Base-by-base conservation (phyloP, 2,888 invertebrate genomes). In the Dynastes grantii region DNA sequence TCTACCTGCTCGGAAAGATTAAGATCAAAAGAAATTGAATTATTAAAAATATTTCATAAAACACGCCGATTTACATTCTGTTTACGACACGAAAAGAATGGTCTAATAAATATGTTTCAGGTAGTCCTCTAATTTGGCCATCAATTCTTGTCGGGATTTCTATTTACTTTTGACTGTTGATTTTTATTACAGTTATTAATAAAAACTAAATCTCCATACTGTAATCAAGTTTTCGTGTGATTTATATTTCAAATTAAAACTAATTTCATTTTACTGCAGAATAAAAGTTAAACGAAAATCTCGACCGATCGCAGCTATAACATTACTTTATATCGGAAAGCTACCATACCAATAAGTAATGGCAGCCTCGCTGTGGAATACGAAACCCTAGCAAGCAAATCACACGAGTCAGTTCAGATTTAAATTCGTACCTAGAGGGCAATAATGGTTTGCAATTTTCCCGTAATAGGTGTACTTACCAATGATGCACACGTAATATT, bases 21-120 rank as follows among this genome's bases (percentile, higher is more conserved):
- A 75, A 51, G 68, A 68, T 68, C 68, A 53, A 68, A 63, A 51
- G 51, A 68, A 75, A 75, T 27, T 4, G 61, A 45, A 61, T 61
- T 61, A 75, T 49, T 61, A 75, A 71, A 71, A 40, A 58, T 73
- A 29, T 73, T 73, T 61, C 58, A 40, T 73, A 45, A 58, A 71
- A 71, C n/a, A 71, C 37, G 16, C 22, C 49, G 55, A 71, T 71
- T 58, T 71, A 40, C 55, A 37, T 71, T 71, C 55, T 37, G 32
- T 40, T 58, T 71, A 58, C 37, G 68, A 51, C 29, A 51, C 29
- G 68, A 29, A 68, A 2, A 67, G 37, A 58, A 67, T 67, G 22
- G 45, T 22, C 45, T 67, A 67, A 67, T 45, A 67, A 67, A 67
- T 67, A 22, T 40, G 65, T 67, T 45, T 67, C 45, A 67, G 65